These are phyloP conservation scores for Melikaiella ostensackeni DNA, from an alignment of 2,888 invertebrate species.

Conservation along the genomic window DNA sequence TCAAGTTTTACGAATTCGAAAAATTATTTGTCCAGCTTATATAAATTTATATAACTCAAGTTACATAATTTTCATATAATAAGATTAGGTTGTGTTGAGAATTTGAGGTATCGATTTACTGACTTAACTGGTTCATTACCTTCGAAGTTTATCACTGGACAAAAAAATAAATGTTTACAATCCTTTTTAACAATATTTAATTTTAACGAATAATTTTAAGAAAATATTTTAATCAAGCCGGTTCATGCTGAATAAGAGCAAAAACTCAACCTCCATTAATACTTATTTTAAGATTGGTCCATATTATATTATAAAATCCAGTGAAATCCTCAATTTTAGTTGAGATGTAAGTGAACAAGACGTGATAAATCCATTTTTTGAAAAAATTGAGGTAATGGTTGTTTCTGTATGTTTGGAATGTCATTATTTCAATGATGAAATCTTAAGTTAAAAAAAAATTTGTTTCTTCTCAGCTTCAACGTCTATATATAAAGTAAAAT, in stretches of 20 bases:
- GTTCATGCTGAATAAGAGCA: background rate
- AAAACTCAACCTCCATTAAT: background rate
- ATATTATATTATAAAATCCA: background rate
- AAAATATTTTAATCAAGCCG: background rate
- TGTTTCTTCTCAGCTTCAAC: too few relatives aligned
- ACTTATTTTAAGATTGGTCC: background rate
- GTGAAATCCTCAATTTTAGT: background rate
- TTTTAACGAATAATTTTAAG: background rate
- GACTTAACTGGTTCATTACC: background rate
- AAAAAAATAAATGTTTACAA: too few relatives aligned
- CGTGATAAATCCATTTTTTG: too few relatives aligned
- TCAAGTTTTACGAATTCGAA: background rate
- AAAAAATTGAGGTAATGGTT: too few relatives aligned
- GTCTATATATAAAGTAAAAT: too few relatives aligned
- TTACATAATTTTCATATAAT: background rate
- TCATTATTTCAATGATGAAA: too few relatives aligned
- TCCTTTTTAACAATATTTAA: too few relatives aligned
- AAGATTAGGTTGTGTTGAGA: background rate
- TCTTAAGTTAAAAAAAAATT: too few relatives aligned
- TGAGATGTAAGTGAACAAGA: background rate
- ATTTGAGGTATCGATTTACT: background rate
- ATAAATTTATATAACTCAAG: too few relatives aligned
- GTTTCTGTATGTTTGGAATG: too few relatives aligned
- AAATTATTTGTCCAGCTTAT: background rate
- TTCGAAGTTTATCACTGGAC: background rate